A percentile compares a stretch with the other conserved stretches of the same genome.
Evolutionary conservation across 37 sponge, comb jelly and placozoan species (phyloP).

Genomic region (Cladorhizidae sp.): DNA sequence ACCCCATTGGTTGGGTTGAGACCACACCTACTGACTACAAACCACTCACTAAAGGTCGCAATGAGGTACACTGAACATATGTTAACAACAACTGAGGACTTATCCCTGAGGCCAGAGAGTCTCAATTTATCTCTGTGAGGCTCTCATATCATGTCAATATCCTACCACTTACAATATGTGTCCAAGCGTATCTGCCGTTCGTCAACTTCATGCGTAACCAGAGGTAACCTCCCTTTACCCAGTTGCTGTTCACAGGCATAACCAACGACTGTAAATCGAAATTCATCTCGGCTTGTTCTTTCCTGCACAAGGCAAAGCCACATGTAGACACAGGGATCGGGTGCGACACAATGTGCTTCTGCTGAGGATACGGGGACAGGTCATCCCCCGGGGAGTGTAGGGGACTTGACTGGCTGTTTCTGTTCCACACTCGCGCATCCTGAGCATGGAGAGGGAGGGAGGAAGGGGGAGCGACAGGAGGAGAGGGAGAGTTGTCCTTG

Average conservation of each 20-base stretch:
- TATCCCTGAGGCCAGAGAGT: no score
- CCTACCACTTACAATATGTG: constrained; percentile 42
- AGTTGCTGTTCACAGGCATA: constrained; percentile 39
- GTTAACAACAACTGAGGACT: no score
- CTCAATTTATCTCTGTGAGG: no score
- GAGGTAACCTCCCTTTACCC: constrained; percentile 68
- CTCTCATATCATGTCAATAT: no score
- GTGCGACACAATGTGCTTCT: not conserved
- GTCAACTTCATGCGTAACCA: constrained; percentile 68
- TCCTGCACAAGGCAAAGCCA: not conserved
- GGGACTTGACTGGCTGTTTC: constrained; percentile 4
- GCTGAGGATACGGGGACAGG: not conserved
- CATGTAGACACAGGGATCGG: not conserved
- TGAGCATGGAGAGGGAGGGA: not conserved
- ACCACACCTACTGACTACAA: not conserved
- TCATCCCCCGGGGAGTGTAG: not conserved
- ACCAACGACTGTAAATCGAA: constrained; percentile 42
- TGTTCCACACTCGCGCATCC: not conserved
- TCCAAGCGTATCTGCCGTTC: constrained; percentile 58
- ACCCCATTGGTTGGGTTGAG: no score
- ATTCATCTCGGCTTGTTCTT: not conserved
- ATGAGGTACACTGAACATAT: no score
- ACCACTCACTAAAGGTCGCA: not conserved
- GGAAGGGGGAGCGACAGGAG: not conserved
- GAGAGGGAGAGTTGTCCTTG: constrained; percentile 7